phyloP scores from a whole-genome alignment of 2,797 vertebrate species.

The Lindbergichthys nudifrons region DNA sequence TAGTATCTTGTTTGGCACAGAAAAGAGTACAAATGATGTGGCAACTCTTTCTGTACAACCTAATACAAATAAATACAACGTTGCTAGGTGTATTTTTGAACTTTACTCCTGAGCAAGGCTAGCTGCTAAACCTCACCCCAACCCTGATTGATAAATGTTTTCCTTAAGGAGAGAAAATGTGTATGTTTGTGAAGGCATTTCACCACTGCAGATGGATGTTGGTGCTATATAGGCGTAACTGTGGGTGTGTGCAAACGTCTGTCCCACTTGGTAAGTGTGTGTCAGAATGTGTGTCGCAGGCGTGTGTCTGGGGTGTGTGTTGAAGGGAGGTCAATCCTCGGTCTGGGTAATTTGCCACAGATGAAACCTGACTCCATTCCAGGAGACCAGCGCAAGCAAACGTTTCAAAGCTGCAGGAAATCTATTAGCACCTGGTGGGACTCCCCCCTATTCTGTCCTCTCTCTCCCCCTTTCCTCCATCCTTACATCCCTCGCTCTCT shows the following conservation, averaged over 20 bases:
- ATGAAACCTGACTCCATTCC: constrained; percentile 80
- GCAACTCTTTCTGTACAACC: not conserved
- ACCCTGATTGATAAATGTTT: not conserved
- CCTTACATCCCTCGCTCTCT: constrained; percentile 42
- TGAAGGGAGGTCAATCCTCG: constrained; percentile 80
- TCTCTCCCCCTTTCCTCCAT: constrained; percentile 17
- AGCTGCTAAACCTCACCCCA: too few species aligned
- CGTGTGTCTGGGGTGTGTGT: constrained; percentile 67
- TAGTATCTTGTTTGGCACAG: not conserved
- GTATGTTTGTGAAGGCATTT: not conserved
- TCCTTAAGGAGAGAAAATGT: constrained; percentile 1
- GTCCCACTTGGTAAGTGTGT: constrained; percentile 50
- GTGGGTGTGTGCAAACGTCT: constrained; percentile 35
- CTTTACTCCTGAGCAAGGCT: not conserved
- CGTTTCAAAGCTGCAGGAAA: constrained; percentile 87
- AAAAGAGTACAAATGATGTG: not conserved
- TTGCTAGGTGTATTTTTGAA: not conserved
- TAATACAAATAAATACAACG: not conserved
- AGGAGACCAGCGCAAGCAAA: constrained; percentile 72
- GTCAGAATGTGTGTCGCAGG: constrained; percentile 62
- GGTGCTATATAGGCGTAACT: not conserved
- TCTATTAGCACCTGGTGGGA: constrained; percentile 87
- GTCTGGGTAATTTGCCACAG: constrained; percentile 84
- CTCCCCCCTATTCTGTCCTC: constrained; percentile 49
- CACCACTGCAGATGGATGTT: constrained; percentile 7